A percentile compares a stretch with the other conserved stretches of the same genome.
Evolutionary conservation across 2,113 vertebrate species (phyloP).

Genomic region (Sebastes fasciatus): DNA sequence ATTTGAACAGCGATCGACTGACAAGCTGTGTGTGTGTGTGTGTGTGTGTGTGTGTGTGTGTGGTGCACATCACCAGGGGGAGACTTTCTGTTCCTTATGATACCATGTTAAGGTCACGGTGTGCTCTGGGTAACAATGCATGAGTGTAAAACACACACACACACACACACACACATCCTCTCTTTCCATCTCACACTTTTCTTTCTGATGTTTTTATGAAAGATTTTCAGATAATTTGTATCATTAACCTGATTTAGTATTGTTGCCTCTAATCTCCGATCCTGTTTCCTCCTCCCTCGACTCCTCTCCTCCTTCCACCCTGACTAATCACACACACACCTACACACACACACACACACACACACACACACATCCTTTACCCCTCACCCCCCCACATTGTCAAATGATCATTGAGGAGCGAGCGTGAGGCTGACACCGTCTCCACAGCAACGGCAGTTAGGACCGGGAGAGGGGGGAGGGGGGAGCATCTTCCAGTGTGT

Average conservation of each 20-base stretch:
- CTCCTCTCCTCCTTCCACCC: constrained; percentile 57
- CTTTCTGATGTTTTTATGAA: constrained; percentile 25
- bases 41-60: not conserved
- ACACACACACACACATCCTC: not conserved
- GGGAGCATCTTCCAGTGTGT: constrained; percentile 70
- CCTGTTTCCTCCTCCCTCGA: constrained; percentile 58
- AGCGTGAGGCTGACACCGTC: constrained; percentile 80
- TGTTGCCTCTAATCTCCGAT: constrained; percentile 58
- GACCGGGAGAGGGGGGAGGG: constrained; percentile 73
- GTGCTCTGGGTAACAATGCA: constrained; percentile 56
- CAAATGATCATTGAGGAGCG: constrained; percentile 80
- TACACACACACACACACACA: constrained; percentile 36
- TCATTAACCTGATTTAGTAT: constrained; percentile 70
- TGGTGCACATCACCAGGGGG: constrained; percentile 34
- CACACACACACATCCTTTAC: constrained; percentile 51
- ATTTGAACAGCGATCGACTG: constrained; percentile 33
- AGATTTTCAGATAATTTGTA: constrained; percentile 52
- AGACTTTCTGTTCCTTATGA: constrained; percentile 54
- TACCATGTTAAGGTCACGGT: constrained; percentile 65
- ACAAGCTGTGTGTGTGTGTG: not conserved
- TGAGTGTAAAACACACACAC: constrained; percentile 13
- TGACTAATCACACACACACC: constrained; percentile 63
- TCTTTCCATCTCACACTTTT: not conserved
- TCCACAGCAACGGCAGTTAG: constrained; percentile 81
- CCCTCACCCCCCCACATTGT: constrained; percentile 70